Evolutionary conservation across 2,888 invertebrate species (phyloP).

Genomic region (Cheilosia pagana): DNA sequence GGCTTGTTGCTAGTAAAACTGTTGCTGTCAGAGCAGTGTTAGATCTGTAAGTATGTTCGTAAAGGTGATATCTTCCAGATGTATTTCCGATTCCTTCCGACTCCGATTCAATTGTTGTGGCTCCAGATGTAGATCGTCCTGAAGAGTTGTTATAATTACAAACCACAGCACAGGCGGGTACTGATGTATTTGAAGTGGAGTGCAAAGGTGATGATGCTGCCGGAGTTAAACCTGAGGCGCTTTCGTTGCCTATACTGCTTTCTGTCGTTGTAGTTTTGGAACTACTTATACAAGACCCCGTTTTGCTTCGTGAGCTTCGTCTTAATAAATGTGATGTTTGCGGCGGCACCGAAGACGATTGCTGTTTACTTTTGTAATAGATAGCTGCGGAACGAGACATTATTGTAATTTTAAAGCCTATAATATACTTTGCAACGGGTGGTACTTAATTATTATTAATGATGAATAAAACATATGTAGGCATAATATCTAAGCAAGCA

Average conservation of each 20-base stretch:
- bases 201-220: constrained; percentile 76
- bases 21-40: constrained; percentile 8
- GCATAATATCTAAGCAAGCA: too few relatives aligned
- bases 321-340: constrained; percentile 79
- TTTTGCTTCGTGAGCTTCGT: constrained; percentile 83
- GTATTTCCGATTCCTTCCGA: constrained; percentile 72
- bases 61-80: constrained; percentile 70
- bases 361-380: constrained; percentile 61
- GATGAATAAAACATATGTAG: too few relatives aligned
- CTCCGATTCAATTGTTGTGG: constrained; percentile 67
- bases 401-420: constrained; percentile 24
- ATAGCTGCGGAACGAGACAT: constrained; percentile 50
- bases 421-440: too few relatives aligned
- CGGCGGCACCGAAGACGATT: constrained; percentile 76
- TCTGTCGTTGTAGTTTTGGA: constrained; percentile 80
- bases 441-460: too few relatives aligned
- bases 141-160: constrained; percentile 68
- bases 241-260: constrained; percentile 79
- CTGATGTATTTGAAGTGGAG: constrained; percentile 38
- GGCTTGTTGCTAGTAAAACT: constrained; percentile 18
- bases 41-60: constrained; percentile 16
- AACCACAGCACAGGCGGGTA: constrained; percentile 64
- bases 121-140: constrained; percentile 49
- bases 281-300: constrained; percentile 83
- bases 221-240: constrained; percentile 76